These are phyloP conservation scores for Drosophila quasianomalipes DNA, from an alignment of 2,888 invertebrate species.

Conservation along the genomic window DNA sequence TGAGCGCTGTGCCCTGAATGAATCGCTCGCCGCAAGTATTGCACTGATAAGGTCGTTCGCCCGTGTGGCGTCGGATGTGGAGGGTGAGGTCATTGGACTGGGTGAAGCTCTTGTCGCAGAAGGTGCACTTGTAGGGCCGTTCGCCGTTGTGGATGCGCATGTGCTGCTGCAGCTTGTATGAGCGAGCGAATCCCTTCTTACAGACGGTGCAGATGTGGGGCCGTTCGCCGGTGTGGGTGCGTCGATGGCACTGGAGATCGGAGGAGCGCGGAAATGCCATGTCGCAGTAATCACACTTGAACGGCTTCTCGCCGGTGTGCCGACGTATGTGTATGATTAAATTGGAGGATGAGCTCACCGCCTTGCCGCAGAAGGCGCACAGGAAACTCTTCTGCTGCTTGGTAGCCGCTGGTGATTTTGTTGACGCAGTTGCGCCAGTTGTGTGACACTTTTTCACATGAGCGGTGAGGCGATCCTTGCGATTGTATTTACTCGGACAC, in stretches of 20 bases:
- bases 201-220: constrained; percentile 86
- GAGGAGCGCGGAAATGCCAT: constrained; percentile 89
- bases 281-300: constrained; percentile 88
- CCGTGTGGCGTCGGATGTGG: constrained; percentile 90
- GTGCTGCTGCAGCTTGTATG: constrained; percentile 88
- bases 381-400: constrained; percentile 85
- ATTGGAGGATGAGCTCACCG: constrained; percentile 88
- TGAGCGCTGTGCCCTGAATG: constrained; percentile 89
- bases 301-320: constrained; percentile 89
- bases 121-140: constrained; percentile 88
- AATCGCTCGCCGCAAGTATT: constrained; percentile 90
- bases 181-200: constrained; percentile 87
- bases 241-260: constrained; percentile 88
- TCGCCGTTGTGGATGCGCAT: constrained; percentile 87
- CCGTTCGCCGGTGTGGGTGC: constrained; percentile 88
- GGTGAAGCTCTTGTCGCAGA: constrained; percentile 87
- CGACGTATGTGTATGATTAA: constrained; percentile 89
- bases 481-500: constrained; percentile 82
- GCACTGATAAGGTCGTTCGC: constrained; percentile 89
- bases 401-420: background rate
- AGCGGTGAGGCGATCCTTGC: constrained; percentile 82
- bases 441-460: constrained; percentile 80
- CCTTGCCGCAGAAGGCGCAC: constrained; percentile 88
- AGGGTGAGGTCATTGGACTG: constrained; percentile 90
- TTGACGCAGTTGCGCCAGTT: constrained; percentile 4